phyloP scores from a whole-genome alignment of 2,797 vertebrate species.

The Premnoplex brunnescens region DNA sequence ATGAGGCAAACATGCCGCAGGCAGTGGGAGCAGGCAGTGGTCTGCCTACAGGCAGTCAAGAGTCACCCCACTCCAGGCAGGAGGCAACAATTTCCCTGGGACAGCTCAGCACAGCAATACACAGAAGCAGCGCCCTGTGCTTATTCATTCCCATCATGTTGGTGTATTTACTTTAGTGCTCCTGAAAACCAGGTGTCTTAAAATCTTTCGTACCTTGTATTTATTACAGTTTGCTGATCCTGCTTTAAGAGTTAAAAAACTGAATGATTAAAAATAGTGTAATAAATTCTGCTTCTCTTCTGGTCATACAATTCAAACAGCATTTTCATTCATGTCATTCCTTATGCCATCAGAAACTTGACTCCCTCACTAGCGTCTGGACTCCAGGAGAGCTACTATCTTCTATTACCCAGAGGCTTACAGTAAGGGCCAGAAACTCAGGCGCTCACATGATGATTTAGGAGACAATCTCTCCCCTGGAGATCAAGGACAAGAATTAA shows the following conservation, averaged over 20 bases:
- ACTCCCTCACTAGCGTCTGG: neutral
- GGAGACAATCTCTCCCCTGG: neutral
- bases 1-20: accelerated
- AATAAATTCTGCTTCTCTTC: neutral
- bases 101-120: neutral
- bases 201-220: neutral
- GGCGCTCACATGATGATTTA: neutral
- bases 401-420: neutral
- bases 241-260: neutral
- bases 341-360: neutral
- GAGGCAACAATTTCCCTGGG: accelerated
- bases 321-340: neutral
- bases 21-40: neutral
- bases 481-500: neutral
- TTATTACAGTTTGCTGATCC: neutral
- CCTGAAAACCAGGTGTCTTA: neutral
- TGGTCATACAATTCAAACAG: neutral
- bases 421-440: neutral
- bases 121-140: neutral
- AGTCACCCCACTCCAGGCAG: neutral
- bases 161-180: neutral
- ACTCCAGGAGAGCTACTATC: neutral
- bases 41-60: neutral
- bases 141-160: neutral
- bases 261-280: neutral